Evolutionary conservation across 2,113 vertebrate species (phyloP), one percentile per base, ranked within the genome.

Genomic region (Mormoops blainvillei): DNA sequence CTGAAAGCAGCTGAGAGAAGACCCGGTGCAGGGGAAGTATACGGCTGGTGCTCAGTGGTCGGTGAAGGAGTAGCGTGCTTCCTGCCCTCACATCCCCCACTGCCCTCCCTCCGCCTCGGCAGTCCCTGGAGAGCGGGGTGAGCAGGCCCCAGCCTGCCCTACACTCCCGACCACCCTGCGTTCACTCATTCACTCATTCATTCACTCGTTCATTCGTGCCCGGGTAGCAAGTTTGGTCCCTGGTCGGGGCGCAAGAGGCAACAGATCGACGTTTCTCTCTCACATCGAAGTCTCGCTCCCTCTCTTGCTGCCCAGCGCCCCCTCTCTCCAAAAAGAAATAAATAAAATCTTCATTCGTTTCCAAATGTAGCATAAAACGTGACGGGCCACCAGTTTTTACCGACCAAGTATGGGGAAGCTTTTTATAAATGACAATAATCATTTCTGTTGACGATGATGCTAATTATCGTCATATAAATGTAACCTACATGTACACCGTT

Each of bases 81-180:
- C 61, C 41, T n/a, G 78, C 3, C n/a, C 5, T 48, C 26, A 6
- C 10, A 0, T 33, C 50, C 19, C 56, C 38, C 38, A 2, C 7
- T 0, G 3, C 14, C 67, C 24, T 43, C 26, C 19, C 28, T 22
- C 11, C 4, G 15, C 54, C 68, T 22, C 11, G n/a, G 52, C 26
- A 3, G 28, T 58, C 76, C 61, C 81, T 38, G 19, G 45, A 24
- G 11, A 1, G 2, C 31, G 67, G 65, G 36, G 67, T 68, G n/a
- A 19, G 67, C 67, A 68, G 33, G 65, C n/a, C 28, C 28, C 24
- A 26, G 41, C 33, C 52, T 7, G 4, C 9, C 14, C 41, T 28
- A 2, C 24, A 2, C 5, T 0, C 63, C 45, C 5, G 3, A 7
- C 63, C 15, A 16, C 41, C 76, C 48, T 1, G 4, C 7, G 3